phyloP scores from a whole-genome alignment of 2,113 vertebrate genomes.

The Chionomys nivalis region DNA sequence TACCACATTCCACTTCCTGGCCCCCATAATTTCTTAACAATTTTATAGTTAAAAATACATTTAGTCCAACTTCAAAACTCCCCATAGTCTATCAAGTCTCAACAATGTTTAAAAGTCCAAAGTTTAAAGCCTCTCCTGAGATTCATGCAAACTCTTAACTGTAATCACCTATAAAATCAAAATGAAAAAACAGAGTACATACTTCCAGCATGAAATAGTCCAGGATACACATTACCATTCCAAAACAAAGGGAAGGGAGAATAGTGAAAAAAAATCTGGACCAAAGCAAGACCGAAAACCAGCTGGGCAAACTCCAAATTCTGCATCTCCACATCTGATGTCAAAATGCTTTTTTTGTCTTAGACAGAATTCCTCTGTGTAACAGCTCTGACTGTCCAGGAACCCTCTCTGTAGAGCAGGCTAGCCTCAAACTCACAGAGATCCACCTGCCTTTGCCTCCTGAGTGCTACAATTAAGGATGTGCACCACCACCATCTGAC shows the following conservation, averaged over 20 bases:
- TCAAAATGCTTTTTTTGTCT: background rate
- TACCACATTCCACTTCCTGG: background rate
- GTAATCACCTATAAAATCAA: background rate
- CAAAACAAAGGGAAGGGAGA: background rate
- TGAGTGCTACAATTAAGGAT: background rate
- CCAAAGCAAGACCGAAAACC: background rate
- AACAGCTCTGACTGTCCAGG: background rate
- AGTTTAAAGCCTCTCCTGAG: background rate
- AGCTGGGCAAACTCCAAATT: background rate
- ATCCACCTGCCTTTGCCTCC: background rate
- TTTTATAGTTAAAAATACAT: background rate
- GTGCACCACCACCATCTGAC: background rate
- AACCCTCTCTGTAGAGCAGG: background rate
- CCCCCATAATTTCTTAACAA: background rate
- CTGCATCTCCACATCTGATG: background rate
- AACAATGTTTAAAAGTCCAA: background rate
- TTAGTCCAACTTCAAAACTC: background rate
- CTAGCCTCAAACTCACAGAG: background rate
- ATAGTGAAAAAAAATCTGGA: background rate
- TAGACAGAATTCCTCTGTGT: background rate
- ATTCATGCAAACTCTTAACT: background rate
- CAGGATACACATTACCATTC: background rate
- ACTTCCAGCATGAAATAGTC: background rate
- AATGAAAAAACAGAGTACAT: background rate
- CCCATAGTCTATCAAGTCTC: no score